A percentile compares a stretch with the other conserved stretches of the same genome.
Conservation (phyloP, 2,888 invertebrate species). For the Philaethria dido region DNA sequence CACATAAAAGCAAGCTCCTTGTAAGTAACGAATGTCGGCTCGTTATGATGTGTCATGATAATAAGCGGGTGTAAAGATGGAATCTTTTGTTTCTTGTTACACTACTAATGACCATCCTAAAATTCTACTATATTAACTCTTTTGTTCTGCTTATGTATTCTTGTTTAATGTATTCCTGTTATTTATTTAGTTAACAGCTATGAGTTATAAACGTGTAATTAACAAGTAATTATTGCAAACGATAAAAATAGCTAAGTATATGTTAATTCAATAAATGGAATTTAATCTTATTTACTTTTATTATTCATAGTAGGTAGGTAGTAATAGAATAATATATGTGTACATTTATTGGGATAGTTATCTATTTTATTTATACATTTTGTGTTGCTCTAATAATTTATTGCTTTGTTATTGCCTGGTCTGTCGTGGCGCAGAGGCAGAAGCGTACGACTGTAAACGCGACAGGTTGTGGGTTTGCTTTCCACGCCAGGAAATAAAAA, state of each 20-base stretch:
- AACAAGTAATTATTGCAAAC: too few species aligned
- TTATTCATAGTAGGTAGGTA: too few species aligned
- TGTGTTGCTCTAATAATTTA: too few species aligned
- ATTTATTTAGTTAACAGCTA: neutral
- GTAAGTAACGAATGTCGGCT: constrained; percentile 24
- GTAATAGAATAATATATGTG: too few species aligned
- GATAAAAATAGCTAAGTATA: neutral
- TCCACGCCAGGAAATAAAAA: too few species aligned
- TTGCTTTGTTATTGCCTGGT: too few species aligned
- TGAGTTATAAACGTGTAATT: neutral
- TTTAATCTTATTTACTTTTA: neutral
- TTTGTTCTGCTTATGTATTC: neutral
- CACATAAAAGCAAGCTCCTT: constrained; percentile 2
- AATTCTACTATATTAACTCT: neutral
- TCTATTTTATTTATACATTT: too few species aligned
- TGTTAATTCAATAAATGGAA: too few species aligned
- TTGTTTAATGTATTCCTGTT: neutral
- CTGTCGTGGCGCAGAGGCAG: too few species aligned
- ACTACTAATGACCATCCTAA: constrained; percentile 17
- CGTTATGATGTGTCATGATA: constrained; percentile 19
- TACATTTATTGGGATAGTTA: too few species aligned
- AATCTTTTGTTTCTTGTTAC: constrained; percentile 22
- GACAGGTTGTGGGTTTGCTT: too few species aligned
- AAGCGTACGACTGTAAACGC: too few species aligned
- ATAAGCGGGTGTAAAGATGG: constrained; percentile 16